These are phyloP conservation scores for Enteromius mattozi DNA, from an alignment of 2,797 vertebrate species.

Conservation along the genomic window DNA sequence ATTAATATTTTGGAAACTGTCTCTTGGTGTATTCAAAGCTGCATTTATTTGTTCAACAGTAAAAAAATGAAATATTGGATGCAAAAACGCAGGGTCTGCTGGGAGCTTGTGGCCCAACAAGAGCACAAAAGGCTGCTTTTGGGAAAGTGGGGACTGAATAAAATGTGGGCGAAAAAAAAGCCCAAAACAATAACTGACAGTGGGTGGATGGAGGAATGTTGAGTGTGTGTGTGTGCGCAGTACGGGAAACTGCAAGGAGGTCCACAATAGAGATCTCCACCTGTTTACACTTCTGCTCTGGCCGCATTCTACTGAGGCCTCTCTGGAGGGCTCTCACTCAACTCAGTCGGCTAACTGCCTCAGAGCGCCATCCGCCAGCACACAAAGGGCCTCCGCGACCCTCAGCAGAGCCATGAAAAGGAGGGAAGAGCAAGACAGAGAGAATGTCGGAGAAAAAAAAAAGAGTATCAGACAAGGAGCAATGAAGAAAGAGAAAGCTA, in stretches of 20 bases:
- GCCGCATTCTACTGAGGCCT: slow-evolving; percentile 82
- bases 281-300: slow-evolving; percentile 91
- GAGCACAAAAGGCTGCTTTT: slow-evolving; percentile 66
- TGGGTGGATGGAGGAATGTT: slow-evolving; percentile 63
- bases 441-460: slow-evolving; percentile 25
- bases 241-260: slow-evolving; percentile 57
- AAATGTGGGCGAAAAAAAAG: slow-evolving; percentile 33
- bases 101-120: slow-evolving; percentile 63
- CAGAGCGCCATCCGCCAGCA: slow-evolving; percentile 74
- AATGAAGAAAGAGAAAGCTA: slow-evolving; percentile 23
- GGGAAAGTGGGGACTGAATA: slow-evolving; percentile 51
- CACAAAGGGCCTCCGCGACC: slow-evolving; percentile 70
- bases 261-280: slow-evolving; percentile 86
- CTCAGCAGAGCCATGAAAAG: slow-evolving; percentile 69
- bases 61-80: no score
- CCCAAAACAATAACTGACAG: slow-evolving; percentile 48
- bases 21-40: background rate
- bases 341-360: slow-evolving; percentile 79
- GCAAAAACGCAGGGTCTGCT: background rate
- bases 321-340: slow-evolving; percentile 83
- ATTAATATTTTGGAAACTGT: background rate
- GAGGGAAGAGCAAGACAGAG: slow-evolving; percentile 67
- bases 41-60: background rate
- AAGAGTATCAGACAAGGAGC: slow-evolving; percentile 14
- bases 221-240: slow-evolving; percentile 43